Evolutionary conservation across 2,888 invertebrate genomes (phyloP), one percentile per base, ranked within the genome.

Genomic region (Sphaerophoria rueppellii): DNA sequence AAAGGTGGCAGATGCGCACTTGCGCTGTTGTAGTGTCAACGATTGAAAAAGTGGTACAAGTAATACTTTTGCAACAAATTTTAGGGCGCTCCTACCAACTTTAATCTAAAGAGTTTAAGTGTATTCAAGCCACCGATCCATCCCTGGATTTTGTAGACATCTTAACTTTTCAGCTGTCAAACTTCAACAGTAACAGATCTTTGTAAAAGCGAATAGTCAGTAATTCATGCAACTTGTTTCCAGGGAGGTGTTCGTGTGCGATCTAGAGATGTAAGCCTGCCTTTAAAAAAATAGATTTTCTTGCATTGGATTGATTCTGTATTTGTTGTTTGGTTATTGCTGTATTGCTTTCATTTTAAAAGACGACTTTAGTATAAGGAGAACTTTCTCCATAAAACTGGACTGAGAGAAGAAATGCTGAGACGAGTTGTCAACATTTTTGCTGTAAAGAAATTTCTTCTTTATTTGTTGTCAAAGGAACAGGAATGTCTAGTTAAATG

Each of bases 301-400:
- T 71, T 34, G n/a, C 65, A 75, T 75, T 58, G n/a, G 67, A 75
- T 79, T 75, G 67, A 75, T 79, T 75, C 67, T 65, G 71, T 57
- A 71, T 54, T 78, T 74, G 46, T 71, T 54, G 46, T 11, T 52
- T 46, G 61, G 32, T 57, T 40, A 50, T 52, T 78, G 63, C 57
- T 58, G 35, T 4, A 7, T 32, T 16, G 69, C 74, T 60, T 63
- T 63, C 11, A 46, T 78, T 60, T 16, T 37, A 58, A 9, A 14
- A 37, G 16, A 12, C 32, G 4, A 52, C 3, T 1, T 14, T 35
- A 35, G 43, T 43, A 7, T 37, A 75, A 76, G 80, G 58, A 76
- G 80, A 80, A 80, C 83, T 83, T 83, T 83, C 83, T 83, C 79
- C 67, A n/a, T 67, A 34, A 11, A 50, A 69, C 75, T 80, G 80